Percentiles rank a stretch among this genome's conserved stretches.
Conservation (phyloP, 2,888 invertebrate species). For the Chloromyia formosa region DNA sequence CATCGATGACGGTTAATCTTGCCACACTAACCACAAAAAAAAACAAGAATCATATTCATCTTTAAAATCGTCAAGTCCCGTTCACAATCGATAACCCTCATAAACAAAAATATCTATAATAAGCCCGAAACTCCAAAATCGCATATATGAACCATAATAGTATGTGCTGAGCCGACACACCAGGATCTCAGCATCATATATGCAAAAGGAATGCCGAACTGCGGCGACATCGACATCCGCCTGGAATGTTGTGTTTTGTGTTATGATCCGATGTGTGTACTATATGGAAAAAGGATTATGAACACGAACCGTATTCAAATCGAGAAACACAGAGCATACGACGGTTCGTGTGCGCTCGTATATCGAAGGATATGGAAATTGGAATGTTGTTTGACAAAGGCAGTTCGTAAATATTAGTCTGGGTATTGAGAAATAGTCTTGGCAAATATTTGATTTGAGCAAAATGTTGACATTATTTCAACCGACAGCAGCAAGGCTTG, state of each 20-base stretch:
- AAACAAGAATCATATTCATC: too few species aligned
- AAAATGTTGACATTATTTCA: conserved; percentile 45
- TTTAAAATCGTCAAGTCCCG: too few species aligned
- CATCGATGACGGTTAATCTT: too few species aligned
- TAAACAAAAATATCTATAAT: background rate
- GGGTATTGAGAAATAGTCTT: conserved; percentile 53
- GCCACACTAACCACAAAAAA: too few species aligned
- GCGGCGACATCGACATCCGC: conserved; percentile 11
- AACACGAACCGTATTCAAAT: conserved; percentile 28
- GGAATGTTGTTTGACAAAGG: conserved; percentile 54
- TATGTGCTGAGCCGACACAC: too few species aligned
- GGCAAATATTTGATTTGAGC: conserved; percentile 49
- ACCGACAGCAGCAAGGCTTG: conserved; percentile 36
- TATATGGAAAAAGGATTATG: conserved; percentile 43
- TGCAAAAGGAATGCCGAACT: background rate
- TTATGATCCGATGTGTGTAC: conserved; percentile 25
- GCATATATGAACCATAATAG: background rate
- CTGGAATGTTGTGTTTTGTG: background rate
- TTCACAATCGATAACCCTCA: too few species aligned
- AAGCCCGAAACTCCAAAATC: background rate
- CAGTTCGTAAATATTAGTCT: conserved; percentile 53
- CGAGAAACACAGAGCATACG: conserved; percentile 34
- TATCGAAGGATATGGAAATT: conserved; percentile 52
- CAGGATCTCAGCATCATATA: background rate
- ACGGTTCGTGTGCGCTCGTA: conserved; percentile 16